Evolutionary conservation across 2,888 invertebrate genomes (phyloP).

Genomic region (Synanthedon andrenaeformis): DNA sequence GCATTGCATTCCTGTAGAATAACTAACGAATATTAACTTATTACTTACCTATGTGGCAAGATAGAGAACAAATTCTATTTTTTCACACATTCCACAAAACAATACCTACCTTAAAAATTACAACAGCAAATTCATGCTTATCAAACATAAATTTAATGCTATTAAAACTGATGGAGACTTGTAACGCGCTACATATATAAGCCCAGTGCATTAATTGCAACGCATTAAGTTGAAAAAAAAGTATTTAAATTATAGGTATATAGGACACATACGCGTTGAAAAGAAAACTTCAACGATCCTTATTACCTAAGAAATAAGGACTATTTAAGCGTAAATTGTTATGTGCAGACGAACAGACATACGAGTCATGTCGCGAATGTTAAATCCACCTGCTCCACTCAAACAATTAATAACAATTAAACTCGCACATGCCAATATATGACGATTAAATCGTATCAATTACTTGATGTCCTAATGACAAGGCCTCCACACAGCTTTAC

Average conservation of each 20-base stretch:
- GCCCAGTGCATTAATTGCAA: conserved; percentile 11
- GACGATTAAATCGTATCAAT: conserved; percentile 9
- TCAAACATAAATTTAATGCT: conserved; percentile 1
- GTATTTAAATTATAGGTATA: conserved; percentile 10
- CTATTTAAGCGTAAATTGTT: conserved; percentile 1
- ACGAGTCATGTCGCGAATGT: neutral
- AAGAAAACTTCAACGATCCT: conserved; percentile 4
- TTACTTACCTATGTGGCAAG: too few species aligned
- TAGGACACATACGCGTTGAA: conserved; percentile 1
- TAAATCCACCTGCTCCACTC: conserved; percentile 22
- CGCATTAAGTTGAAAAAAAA: conserved; percentile 15
- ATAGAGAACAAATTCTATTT: too few species aligned
- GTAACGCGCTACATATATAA: neutral
- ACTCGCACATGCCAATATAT: conserved; percentile 17
- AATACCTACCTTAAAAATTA: too few species aligned
- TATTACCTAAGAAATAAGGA: too few species aligned
- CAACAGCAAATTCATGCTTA: neutral
- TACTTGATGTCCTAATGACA: neutral
- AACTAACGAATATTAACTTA: too few species aligned
- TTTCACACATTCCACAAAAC: too few species aligned
- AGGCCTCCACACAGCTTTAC: too few species aligned
- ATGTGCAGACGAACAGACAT: too few species aligned
- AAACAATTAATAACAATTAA: conserved; percentile 31
- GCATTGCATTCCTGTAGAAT: too few species aligned
- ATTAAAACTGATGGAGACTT: conserved; percentile 1